Base-by-base conservation (phyloP, 2,888 invertebrate genomes). In the Hydraecia micacea region DNA sequence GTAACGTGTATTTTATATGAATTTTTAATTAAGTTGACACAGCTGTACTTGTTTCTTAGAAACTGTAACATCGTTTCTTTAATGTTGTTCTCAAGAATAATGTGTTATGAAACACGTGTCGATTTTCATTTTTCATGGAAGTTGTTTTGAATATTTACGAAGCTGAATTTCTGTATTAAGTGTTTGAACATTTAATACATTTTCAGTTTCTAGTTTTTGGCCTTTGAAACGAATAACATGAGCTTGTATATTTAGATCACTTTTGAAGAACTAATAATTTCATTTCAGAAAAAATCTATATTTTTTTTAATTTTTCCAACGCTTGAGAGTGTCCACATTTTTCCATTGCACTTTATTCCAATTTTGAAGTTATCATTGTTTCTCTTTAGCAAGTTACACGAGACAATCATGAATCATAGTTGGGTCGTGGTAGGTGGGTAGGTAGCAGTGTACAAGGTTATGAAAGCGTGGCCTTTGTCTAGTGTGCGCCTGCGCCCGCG, bases 381-480 rank as follows among this genome's bases (percentile, higher is more conserved):
- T 80, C 60, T 87, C 11, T 77, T 83, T 81, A 70, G 71, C 65
- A 68, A 86, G 75, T 70, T 72, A 71, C 25, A 58, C 55, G 77
- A 90, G 88, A 87, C 86, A 80, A 83, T 83, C 79, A 87, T 92
- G 92, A 92, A 81, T 92, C 92, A 92, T 89, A 88, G 86, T 68
- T 79, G 83, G 80, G 70, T 81, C 83, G 90, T 89, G 90, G 88
- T 82, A 78, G 90, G 90, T 88, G 90, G 90, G 89, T 89, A 90
- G 90, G 84, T 85, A 80, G 86, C 80, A 86, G 86, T 86, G 83
- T 77, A 86, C 93, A 93, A 93, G 93, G 93, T 91, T 93, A 91
- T 85, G 93, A 93, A 93, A 93, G 93, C 91, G 86, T 90, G 90
- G 92, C 93, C 93, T 93, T 93, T 93, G 93, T 92, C 89, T 91